phyloP scores from a whole-genome alignment of 2,888 invertebrate genomes.

The Eupithecia inturbata region DNA sequence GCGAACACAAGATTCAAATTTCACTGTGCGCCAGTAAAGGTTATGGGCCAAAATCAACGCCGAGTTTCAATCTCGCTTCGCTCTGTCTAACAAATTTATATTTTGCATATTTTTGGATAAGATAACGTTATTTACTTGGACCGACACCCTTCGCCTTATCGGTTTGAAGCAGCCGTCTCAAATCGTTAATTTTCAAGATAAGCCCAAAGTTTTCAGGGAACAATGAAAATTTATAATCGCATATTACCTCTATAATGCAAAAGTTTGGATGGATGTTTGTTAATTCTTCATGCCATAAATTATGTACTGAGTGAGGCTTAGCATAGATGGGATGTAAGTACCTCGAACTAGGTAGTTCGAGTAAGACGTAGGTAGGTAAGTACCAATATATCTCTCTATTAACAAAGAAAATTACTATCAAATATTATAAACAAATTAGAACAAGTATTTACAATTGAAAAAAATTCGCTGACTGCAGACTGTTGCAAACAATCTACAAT shows the following conservation, averaged over 20 bases:
- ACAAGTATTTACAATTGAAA: too few relatives aligned
- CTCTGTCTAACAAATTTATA: neutral
- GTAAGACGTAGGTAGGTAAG: neutral
- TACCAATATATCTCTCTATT: too few relatives aligned
- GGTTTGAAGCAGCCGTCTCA: constrained; percentile 18
- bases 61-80: neutral
- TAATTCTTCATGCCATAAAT: neutral
- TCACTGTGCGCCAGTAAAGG: neutral
- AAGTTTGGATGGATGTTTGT: neutral
- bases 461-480: too few relatives aligned
- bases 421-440: too few relatives aligned
- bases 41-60: neutral
- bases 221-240: constrained; percentile 3
- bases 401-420: too few relatives aligned
- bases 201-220: constrained; percentile 20
- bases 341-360: too few relatives aligned
- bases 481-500: too few relatives aligned
- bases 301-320: neutral
- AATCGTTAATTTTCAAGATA: constrained; percentile 23
- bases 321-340: neutral
- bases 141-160: constrained; percentile 15
- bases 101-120: constrained; percentile 11
- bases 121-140: neutral
- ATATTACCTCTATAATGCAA: neutral
- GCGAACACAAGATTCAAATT: neutral